Conservation (phyloP, 2,797 vertebrate species). For the Acropternis orthonyx region DNA sequence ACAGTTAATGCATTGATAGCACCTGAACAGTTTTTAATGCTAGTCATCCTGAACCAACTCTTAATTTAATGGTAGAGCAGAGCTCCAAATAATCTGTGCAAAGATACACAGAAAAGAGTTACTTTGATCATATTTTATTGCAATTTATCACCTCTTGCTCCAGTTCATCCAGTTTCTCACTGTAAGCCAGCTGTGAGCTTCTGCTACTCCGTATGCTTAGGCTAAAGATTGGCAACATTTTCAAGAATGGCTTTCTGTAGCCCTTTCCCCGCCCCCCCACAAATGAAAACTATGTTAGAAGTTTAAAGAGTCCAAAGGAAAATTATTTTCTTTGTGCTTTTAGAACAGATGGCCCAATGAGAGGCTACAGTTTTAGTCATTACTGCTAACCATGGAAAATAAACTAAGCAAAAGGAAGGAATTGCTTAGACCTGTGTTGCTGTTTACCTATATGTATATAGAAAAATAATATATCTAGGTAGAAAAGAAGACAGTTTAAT, state of each 20-base stretch:
- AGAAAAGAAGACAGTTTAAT: not conserved
- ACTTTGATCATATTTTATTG: not conserved
- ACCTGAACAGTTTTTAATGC: not conserved
- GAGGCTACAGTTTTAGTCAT: not conserved
- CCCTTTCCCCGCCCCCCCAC: not conserved
- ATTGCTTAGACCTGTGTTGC: not conserved
- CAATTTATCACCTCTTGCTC: not conserved
- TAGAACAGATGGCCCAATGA: not conserved
- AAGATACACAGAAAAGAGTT: not conserved
- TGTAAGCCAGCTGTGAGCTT: not conserved
- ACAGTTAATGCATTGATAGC: not conserved
- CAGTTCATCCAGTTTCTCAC: not conserved
- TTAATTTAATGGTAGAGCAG: not conserved
- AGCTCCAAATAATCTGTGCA: not conserved
- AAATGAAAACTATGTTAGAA: not conserved
- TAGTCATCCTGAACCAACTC: not conserved
- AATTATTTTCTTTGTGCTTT: not conserved
- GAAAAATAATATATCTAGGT: not conserved
- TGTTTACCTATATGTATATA: not conserved
- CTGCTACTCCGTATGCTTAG: not conserved
- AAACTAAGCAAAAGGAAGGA: not conserved
- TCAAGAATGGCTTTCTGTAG: not conserved
- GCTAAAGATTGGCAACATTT: not conserved
- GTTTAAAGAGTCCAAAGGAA: not conserved
- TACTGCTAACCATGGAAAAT: not conserved